These are phyloP conservation scores for Corynorhinus townsendii DNA, from an alignment of 2,113 vertebrate species.

Conservation along the genomic window DNA sequence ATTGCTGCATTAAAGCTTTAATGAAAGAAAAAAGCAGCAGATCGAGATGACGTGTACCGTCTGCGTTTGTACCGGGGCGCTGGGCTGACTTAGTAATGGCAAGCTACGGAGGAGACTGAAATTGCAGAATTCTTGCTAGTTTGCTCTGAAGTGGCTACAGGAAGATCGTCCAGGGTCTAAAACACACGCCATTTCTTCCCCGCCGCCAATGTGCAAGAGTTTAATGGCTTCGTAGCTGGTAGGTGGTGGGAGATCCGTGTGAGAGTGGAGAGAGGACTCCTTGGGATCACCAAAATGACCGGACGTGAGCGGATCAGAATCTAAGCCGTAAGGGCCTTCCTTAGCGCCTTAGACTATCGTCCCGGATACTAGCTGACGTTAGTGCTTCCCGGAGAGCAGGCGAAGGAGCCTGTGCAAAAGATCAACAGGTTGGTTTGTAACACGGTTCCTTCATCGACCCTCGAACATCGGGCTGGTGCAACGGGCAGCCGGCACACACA, in stretches of 20 bases:
- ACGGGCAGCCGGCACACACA: background rate
- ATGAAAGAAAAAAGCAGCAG: conserved; percentile 87
- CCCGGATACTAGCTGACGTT: background rate
- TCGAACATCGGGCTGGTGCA: background rate
- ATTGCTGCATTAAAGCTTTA: conserved; percentile 89
- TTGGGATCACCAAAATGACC: conserved; percentile 72
- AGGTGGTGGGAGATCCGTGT: conserved; percentile 64
- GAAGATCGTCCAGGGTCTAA: conserved; percentile 82
- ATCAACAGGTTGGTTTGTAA: conserved; percentile 80
- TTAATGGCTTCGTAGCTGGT: conserved; percentile 76
- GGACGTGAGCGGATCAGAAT: conserved; percentile 59
- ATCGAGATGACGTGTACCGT: conserved; percentile 84
- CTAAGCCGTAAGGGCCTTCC: background rate
- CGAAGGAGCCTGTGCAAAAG: conserved; percentile 36
- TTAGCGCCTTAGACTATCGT: conserved; percentile 56
- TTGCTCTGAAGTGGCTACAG: conserved; percentile 78
- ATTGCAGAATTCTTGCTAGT: conserved; percentile 82
- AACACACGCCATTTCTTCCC: conserved; percentile 81
- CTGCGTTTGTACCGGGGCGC: conserved; percentile 79
- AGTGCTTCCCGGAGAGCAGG: conserved; percentile 37
- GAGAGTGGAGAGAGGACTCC: conserved; percentile 58
- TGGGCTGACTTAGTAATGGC: conserved; percentile 84
- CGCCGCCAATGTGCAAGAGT: conserved; percentile 79
- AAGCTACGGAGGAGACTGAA: conserved; percentile 86
- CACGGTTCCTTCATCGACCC: background rate